phyloP scores from a whole-genome alignment of 2,888 invertebrate genomes.

The Phoenoteleia sp. region DNA sequence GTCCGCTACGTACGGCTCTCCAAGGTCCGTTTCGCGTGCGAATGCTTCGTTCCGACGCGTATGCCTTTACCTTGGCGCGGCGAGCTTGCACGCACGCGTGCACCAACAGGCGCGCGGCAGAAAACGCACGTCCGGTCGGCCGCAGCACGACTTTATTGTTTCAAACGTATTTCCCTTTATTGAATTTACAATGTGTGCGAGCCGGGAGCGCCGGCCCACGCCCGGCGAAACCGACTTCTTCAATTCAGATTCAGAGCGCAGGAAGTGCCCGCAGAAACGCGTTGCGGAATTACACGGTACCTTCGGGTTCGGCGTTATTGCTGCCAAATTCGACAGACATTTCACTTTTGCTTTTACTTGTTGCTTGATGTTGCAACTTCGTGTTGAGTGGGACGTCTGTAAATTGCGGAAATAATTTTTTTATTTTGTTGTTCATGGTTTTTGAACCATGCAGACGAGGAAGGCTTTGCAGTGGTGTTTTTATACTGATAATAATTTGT shows the following conservation, averaged over 20 bases:
- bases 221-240: constrained; percentile 23
- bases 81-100: constrained; percentile 63
- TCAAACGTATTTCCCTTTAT: constrained; percentile 81
- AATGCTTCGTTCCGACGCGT: constrained; percentile 64
- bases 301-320: neutral
- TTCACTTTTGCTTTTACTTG: no score
- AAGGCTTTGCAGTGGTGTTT: no score
- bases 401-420: no score
- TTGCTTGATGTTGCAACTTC: no score
- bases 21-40: constrained; percentile 79
- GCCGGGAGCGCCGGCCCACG: constrained; percentile 13
- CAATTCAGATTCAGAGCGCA: constrained; percentile 4
- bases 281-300: neutral
- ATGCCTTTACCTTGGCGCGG: constrained; percentile 59
- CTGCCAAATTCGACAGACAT: no score
- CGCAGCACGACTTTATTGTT: constrained; percentile 82
- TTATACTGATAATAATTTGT: no score
- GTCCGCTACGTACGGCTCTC: constrained; percentile 85
- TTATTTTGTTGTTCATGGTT: no score
- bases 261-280: neutral
- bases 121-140: constrained; percentile 80
- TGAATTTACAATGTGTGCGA: constrained; percentile 80
- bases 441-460: no score
- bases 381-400: no score
- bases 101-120: constrained; percentile 46